phyloP scores from a whole-genome alignment of 2,888 invertebrate species.

The Pasiphila rectangulata region DNA sequence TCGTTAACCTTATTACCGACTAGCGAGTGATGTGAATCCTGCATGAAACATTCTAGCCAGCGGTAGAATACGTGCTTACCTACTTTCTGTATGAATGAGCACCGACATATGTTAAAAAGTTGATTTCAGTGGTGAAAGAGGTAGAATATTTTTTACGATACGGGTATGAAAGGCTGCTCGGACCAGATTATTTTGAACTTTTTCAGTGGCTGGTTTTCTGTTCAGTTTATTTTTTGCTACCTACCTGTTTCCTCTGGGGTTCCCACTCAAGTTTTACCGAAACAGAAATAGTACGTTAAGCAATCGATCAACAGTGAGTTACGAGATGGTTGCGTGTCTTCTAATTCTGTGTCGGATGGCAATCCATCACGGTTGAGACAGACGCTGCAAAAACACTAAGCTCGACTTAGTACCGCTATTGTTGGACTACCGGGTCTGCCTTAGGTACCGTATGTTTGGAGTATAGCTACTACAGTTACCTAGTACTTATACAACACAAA shows the following conservation, averaged over 20 bases:
- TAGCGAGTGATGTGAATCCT: slow-evolving; percentile 46
- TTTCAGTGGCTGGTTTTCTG: not conserved
- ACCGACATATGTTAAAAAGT: slow-evolving; percentile 40
- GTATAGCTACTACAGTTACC: no score
- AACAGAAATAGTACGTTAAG: slow-evolving; percentile 2
- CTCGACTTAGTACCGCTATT: slow-evolving; percentile 16
- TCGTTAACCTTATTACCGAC: slow-evolving; percentile 69
- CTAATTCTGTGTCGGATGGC: slow-evolving; percentile 25
- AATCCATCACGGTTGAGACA: slow-evolving; percentile 23
- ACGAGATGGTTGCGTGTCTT: slow-evolving; percentile 26
- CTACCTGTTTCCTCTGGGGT: not conserved
- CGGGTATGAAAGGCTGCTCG: slow-evolving; percentile 18
- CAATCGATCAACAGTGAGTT: slow-evolving; percentile 25
- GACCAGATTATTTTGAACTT: slow-evolving; percentile 20
- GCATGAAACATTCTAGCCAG: slow-evolving; percentile 36
- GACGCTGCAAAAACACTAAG: slow-evolving; percentile 20
- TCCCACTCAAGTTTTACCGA: not conserved
- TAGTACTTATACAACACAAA: no score
- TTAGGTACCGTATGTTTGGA: no score
- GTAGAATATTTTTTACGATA: slow-evolving; percentile 14
- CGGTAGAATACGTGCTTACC: slow-evolving; percentile 32
- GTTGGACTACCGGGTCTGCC: slow-evolving; percentile 6
- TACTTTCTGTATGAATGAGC: slow-evolving; percentile 38
- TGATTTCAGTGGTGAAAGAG: slow-evolving; percentile 21
- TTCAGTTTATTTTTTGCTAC: slow-evolving; percentile 3